Percentiles rank a stretch among this genome's conserved stretches.
Conservation (phyloP, 2,113 vertebrate species). For the Rhabdornis inornatus region DNA sequence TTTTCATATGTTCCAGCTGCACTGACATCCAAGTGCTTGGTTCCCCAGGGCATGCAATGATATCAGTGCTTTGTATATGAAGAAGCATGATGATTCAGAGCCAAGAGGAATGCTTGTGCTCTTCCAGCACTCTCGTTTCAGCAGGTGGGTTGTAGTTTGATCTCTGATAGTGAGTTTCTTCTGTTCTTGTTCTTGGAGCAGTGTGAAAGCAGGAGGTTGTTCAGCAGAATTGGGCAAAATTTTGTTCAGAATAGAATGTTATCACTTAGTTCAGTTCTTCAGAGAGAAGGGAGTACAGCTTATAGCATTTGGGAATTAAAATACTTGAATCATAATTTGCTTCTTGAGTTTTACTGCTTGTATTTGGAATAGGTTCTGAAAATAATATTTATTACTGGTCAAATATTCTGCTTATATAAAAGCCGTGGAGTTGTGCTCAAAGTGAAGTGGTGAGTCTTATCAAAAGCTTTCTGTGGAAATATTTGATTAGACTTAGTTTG, state of each 20-base stretch:
- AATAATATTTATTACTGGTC: not conserved
- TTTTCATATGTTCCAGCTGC: not conserved
- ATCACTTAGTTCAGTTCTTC: not conserved
- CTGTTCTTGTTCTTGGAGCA: not conserved
- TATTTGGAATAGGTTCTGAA: not conserved
- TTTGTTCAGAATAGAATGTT: not conserved
- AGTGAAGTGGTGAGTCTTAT: not conserved
- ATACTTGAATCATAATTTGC: not conserved
- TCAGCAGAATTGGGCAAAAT: not conserved
- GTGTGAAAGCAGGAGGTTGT: not conserved
- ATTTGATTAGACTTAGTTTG: not conserved
- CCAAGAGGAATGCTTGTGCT: not conserved
- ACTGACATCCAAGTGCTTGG: accelerated
- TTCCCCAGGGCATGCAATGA: accelerated
- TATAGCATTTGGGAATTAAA: not conserved
- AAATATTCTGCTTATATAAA: not conserved
- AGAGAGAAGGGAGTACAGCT: not conserved
- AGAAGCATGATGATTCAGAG: not conserved
- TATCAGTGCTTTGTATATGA: not conserved
- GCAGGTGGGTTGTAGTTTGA: not conserved
- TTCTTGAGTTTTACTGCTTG: not conserved
- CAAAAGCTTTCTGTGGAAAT: not conserved
- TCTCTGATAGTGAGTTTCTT: not conserved
- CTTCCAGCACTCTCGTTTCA: not conserved
- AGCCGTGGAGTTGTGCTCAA: not conserved